Percentiles rank a stretch among this genome's conserved stretches.
Evolutionary conservation across 2,797 vertebrate species (phyloP).

Genomic region (Microctenopoma lineatum): DNA sequence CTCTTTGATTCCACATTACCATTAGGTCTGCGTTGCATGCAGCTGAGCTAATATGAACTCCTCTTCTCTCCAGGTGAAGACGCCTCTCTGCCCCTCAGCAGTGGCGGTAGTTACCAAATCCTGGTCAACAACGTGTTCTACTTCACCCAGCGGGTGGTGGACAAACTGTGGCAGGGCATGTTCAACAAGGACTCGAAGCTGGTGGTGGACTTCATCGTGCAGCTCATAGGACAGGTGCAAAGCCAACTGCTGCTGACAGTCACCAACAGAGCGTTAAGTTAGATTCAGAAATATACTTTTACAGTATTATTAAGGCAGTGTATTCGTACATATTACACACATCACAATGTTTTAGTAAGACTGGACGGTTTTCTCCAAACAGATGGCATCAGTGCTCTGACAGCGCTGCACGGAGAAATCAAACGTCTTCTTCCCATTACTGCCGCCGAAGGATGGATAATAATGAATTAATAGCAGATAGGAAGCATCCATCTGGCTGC

Average conservation of each 20-base stretch:
- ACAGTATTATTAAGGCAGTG: too few species aligned
- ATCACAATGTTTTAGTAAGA: neutral
- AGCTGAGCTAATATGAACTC: too few species aligned
- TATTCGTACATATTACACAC: neutral
- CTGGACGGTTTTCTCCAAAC: neutral
- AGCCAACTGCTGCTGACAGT: neutral
- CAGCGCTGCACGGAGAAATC: neutral
- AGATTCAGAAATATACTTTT: too few species aligned
- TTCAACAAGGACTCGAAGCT: conserved; percentile 99
- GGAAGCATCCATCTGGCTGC: conserved; percentile 4
- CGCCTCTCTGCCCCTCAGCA: conserved; percentile 94
- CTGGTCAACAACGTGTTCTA: conserved; percentile 99
- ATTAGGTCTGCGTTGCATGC: neutral
- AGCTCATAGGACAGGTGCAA: conserved; percentile 96
- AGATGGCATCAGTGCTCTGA: neutral
- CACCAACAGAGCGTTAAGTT: too few species aligned
- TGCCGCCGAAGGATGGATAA: too few species aligned
- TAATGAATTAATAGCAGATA: neutral
- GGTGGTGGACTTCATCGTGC: conserved; percentile 98
- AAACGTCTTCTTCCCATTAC: conserved; percentile 19
- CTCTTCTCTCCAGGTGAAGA: conserved; percentile 89
- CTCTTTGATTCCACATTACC: neutral
- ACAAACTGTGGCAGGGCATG: conserved; percentile 99
- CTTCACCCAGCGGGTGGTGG: conserved; percentile 97
- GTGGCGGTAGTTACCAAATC: conserved; percentile 94